Conservation (phyloP, 2,888 invertebrate species). For the Andrena flavipes region DNA sequence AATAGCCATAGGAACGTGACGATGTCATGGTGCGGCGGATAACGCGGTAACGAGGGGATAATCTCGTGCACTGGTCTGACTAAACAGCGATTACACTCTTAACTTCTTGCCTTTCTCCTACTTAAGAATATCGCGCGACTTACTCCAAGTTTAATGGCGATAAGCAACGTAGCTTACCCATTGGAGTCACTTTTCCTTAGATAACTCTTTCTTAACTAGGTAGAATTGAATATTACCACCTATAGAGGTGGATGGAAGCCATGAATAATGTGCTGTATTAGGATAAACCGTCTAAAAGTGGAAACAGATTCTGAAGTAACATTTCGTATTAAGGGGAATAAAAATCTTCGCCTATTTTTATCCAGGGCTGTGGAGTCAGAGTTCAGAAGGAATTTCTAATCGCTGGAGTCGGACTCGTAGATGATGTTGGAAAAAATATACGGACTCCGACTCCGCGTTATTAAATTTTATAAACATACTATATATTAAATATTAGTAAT, state of each 20-base stretch:
- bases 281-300: neutral
- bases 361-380: too few relatives aligned
- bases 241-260: neutral
- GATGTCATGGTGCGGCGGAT: constrained; percentile 60
- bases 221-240: neutral
- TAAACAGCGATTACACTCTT: constrained; percentile 75
- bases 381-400: too few relatives aligned
- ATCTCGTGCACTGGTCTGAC: constrained; percentile 69
- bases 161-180: constrained; percentile 35
- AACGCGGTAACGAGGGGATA: constrained; percentile 72
- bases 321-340: too few relatives aligned
- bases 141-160: constrained; percentile 60
- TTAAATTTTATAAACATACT: too few relatives aligned
- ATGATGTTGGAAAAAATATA: too few relatives aligned
- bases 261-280: neutral
- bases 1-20: constrained; percentile 67
- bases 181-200: constrained; percentile 12
- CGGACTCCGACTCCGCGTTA: too few relatives aligned
- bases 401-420: too few relatives aligned
- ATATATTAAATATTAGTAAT: too few relatives aligned
- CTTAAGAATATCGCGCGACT: constrained; percentile 54
- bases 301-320: too few relatives aligned
- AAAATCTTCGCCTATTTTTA: too few relatives aligned
- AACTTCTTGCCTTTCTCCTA: constrained; percentile 63
- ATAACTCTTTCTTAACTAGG: neutral